These are phyloP conservation scores for Heliconius nattereri DNA, from an alignment of 1,140 invertebrate genomes.

Conservation along the genomic window DNA sequence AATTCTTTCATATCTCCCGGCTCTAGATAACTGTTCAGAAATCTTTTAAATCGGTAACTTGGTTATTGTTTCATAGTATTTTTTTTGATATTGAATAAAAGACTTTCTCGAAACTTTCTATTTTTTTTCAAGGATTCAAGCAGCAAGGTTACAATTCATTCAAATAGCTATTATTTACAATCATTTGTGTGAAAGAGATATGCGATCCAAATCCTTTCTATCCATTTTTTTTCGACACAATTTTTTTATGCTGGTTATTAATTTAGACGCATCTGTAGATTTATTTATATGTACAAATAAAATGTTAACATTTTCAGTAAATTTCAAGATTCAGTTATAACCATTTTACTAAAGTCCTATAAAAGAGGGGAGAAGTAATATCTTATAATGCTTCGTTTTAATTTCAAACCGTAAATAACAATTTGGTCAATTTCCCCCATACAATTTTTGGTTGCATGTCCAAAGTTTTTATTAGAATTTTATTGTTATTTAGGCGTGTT, in stretches of 20 bases:
- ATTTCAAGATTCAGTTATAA: not conserved
- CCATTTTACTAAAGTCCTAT: conserved; percentile 14
- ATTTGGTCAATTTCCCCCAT: conserved; percentile 77
- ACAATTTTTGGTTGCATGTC: conserved; percentile 76
- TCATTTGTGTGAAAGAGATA: no score
- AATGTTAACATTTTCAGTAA: not conserved
- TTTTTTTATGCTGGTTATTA: no score
- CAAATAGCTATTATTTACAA: no score
- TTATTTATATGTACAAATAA: no score
- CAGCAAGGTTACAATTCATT: no score
- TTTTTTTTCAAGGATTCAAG: not conserved
- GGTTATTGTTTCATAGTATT: conserved; percentile 47
- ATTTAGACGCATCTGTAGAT: no score
- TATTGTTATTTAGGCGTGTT: conserved; percentile 81
- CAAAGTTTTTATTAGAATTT: conserved; percentile 80
- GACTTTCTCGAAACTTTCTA: conserved; percentile 12
- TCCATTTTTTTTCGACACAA: no score
- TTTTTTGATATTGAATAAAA: conserved; percentile 45
- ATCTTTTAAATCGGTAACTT: conserved; percentile 55
- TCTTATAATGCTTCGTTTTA: conserved; percentile 72
- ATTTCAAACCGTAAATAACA: conserved; percentile 78
- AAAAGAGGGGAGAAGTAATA: conserved; percentile 65
- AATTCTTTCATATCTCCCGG: conserved; percentile 68
- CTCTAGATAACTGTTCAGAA: conserved; percentile 56
- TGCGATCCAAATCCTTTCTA: no score